Evolutionary conservation across 1,140 invertebrate genomes (phyloP).

Genomic region (Oppia nitens): DNA sequence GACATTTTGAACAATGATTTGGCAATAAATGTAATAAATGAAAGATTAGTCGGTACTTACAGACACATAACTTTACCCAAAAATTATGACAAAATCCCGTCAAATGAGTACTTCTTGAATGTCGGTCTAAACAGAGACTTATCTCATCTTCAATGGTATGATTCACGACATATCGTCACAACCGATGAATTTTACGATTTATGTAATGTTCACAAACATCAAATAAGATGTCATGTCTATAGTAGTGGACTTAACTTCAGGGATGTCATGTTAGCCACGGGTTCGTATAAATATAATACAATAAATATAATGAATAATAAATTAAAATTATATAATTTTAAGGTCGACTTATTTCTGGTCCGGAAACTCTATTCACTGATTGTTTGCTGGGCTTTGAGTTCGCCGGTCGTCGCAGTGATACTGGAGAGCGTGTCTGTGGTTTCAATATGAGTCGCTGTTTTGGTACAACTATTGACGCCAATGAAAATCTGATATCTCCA

Average conservation of each 20-base stretch:
- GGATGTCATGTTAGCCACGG: constrained; percentile 64
- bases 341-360: constrained; percentile 19
- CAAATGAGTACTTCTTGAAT: constrained; percentile 82
- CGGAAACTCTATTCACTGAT: constrained; percentile 76
- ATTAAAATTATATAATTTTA: no score
- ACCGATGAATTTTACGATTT: no score
- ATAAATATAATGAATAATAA: no score
- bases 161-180: constrained; percentile 30
- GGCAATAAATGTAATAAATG: constrained; percentile 55
- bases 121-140: constrained; percentile 81
- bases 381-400: constrained; percentile 43
- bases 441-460: constrained; percentile 72
- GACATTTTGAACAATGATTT: constrained; percentile 46
- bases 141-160: constrained; percentile 81
- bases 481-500: constrained; percentile 75
- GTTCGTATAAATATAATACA: no score
- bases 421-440: constrained; percentile 84
- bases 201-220: constrained; percentile 20
- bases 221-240: constrained; percentile 44
- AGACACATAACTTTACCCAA: constrained; percentile 44
- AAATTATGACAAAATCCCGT: constrained; percentile 9
- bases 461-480: constrained; percentile 61
- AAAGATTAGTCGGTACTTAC: constrained; percentile 63
- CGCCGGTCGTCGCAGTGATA: no score
- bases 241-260: constrained; percentile 84